Evolutionary conservation across 2,113 vertebrate species (phyloP), one percentile per base, ranked within the genome.

Genomic region (Protomyctophum bolini): DNA sequence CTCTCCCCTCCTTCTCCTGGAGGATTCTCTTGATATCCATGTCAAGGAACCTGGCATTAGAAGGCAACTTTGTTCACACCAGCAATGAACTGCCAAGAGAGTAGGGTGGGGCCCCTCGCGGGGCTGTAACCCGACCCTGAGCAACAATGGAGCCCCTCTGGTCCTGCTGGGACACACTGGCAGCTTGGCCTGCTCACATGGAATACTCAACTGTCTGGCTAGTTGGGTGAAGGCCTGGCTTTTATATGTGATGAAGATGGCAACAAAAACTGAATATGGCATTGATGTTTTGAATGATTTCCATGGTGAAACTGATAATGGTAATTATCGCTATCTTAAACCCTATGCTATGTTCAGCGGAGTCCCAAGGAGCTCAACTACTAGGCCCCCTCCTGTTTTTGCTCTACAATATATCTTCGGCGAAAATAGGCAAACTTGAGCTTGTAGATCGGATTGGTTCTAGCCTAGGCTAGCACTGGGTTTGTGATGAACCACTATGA

Each of bases 81-180:
- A 92, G 93, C 94, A 92, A 92, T 94, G 94, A 94, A 94, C 91
- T 96, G 94, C 94, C 94, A 93, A 93, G 81, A 93, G 93, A 93
- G 89, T 93, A 92, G 95, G 95, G 96, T 94, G 95, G 93, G 95
- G 95, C 94, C 92, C 80, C 90, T 93, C 61, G 83, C 93, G 93
- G 92, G 92, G 93, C 93, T 95, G 96, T 95, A 98, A 98, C 95
- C 93, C 93, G 95, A 98, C 95, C 94, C 94, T 87, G 83, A 90
- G 80, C 78, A 87, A 95, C 95, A 95, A 95, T 95, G 96, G 94
- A 94, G 94, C 80, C 80, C 79, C 81, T 41, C 33, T 88, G 94
- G 86, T 56, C 54, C 87, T 87, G 87, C 96, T 94, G 85, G 87
- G 85, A 88, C 86, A 88, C 79, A 70, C 86, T 90, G 83, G 82